These are phyloP conservation scores for Pleuronectes platessa DNA, from an alignment of 2,113 vertebrate genomes.

Conservation along the genomic window DNA sequence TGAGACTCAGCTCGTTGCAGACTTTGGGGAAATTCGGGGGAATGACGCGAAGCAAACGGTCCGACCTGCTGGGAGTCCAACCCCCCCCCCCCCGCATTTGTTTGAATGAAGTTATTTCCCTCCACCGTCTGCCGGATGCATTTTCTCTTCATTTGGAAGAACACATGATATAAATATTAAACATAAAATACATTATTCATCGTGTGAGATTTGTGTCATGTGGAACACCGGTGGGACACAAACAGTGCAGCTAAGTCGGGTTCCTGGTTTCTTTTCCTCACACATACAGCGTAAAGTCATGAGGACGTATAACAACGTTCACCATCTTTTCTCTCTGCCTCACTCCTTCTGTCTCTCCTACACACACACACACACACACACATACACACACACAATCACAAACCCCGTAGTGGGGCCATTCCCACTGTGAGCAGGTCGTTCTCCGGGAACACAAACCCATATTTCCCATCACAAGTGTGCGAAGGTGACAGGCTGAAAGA, in stretches of 20 bases:
- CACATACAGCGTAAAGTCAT: slow-evolving; percentile 13
- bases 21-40: neutral
- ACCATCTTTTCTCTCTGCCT: slow-evolving; percentile 1
- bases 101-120: slow-evolving; percentile 1
- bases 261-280: slow-evolving; percentile 4
- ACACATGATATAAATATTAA: neutral
- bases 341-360: neutral
- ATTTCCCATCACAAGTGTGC: slow-evolving; percentile 26
- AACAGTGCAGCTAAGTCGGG: slow-evolving; percentile 10
- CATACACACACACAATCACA: slow-evolving; percentile 26
- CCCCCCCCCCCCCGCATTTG: neutral
- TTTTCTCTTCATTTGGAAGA: slow-evolving; percentile 15
- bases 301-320: slow-evolving; percentile 31
- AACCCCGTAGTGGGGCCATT: slow-evolving; percentile 6
- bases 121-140: neutral
- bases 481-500: slow-evolving; percentile 2
- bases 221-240: neutral
- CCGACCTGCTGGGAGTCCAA: neutral
- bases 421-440: slow-evolving; percentile 51
- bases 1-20: neutral
- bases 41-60: neutral
- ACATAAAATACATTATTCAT: slow-evolving; percentile 19
- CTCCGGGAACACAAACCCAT: slow-evolving; percentile 50
- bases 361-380: slow-evolving; percentile 22
- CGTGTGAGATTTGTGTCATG: neutral